These are phyloP conservation scores for Acronicta psi DNA, from an alignment of 2,888 invertebrate species.

Conservation along the genomic window DNA sequence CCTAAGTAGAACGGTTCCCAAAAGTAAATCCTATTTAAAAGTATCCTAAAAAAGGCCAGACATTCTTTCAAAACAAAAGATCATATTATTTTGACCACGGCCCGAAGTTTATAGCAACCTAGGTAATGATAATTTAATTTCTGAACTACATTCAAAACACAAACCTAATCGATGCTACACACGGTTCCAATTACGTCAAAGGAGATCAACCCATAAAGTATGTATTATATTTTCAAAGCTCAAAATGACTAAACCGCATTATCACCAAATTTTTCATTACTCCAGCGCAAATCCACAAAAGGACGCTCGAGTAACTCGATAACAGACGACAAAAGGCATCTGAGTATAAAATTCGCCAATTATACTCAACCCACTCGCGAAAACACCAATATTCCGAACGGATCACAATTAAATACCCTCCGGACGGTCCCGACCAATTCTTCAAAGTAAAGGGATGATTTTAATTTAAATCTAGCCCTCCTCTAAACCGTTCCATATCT, in stretches of 20 bases:
- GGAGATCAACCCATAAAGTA: conserved; percentile 17
- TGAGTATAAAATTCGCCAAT: conserved; percentile 81
- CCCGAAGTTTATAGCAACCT: too few relatives aligned
- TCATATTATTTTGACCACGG: too few relatives aligned
- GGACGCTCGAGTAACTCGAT: conserved; percentile 72
- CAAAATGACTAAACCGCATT: conserved; percentile 55
- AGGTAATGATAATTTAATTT: too few relatives aligned
- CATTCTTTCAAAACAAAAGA: too few relatives aligned
- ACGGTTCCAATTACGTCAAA: conserved; percentile 35
- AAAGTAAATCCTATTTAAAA: too few relatives aligned
- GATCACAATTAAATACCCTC: conserved; percentile 82
- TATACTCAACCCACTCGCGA: conserved; percentile 74
- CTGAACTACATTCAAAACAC: too few relatives aligned
- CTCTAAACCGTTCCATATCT: conserved; percentile 56
- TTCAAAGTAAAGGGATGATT: conserved; percentile 79
- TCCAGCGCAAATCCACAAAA: conserved; percentile 66
- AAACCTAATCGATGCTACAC: conserved; percentile 4
- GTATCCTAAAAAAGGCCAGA: too few relatives aligned
- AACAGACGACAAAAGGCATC: conserved; percentile 79
- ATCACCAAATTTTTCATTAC: conserved; percentile 68
- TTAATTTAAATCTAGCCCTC: conserved; percentile 82
- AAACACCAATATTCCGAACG: conserved; percentile 72
- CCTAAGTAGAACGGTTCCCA: too few relatives aligned
- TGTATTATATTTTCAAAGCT: conserved; percentile 30
- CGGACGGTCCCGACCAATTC: conserved; percentile 64